These are phyloP conservation scores for Sitta europaea DNA, from an alignment of 2,113 vertebrate species.

Conservation along the genomic window DNA sequence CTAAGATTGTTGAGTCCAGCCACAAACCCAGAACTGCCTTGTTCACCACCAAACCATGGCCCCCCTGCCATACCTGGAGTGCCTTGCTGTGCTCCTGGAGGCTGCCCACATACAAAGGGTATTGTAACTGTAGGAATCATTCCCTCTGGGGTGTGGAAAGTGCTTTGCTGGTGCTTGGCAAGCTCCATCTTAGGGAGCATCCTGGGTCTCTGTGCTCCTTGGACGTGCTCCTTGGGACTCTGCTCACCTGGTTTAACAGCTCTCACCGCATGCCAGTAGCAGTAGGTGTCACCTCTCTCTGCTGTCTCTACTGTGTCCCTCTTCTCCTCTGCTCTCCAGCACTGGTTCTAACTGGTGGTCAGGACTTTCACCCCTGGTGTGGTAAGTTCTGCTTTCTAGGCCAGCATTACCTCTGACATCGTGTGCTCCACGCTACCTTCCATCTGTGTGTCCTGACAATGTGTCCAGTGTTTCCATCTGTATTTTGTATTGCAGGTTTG, in stretches of 20 bases:
- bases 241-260: conserved; percentile 62
- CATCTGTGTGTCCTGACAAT: not conserved
- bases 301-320: conserved; percentile 17
- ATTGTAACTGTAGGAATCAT: not conserved
- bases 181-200: not conserved
- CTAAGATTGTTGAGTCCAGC: not conserved
- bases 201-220: not conserved
- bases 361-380: not conserved
- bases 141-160: not conserved
- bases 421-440: not conserved
- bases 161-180: not conserved
- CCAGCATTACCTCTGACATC: not conserved
- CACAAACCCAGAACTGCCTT: not conserved
- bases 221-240: not conserved
- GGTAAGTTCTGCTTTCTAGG: conserved; percentile 61
- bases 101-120: conserved; percentile 4
- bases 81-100: conserved; percentile 42
- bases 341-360: not conserved
- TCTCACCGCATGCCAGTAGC: conserved; percentile 74
- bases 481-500: conserved; percentile 41
- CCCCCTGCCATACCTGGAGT: fast-evolving
- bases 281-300: conserved; percentile 35
- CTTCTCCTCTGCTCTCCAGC: not conserved
- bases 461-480: conserved; percentile 32
- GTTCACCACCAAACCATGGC: not conserved